A percentile compares a stretch with the other conserved stretches of the same genome.
phyloP scores from a whole-genome alignment of 64 coral and sea anemone genomes.

The Acropora yongei region DNA sequence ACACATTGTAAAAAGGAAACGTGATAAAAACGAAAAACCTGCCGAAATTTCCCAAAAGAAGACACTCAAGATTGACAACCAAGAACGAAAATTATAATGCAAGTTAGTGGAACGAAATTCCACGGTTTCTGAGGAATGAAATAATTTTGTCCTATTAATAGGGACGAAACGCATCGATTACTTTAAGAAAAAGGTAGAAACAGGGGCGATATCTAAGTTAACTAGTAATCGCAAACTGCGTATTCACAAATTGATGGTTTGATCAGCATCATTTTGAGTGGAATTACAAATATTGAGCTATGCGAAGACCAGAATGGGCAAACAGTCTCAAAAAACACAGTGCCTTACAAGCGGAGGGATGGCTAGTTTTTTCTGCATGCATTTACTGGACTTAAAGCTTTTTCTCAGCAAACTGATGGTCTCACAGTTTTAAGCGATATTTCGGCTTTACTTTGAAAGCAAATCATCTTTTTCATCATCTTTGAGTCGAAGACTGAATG shows the following conservation, averaged over 20 bases:
- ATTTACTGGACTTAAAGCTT: no score
- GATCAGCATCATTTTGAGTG: slow-evolving; percentile 24
- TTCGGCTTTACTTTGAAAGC: no score
- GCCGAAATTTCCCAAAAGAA: not conserved
- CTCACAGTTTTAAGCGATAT: no score
- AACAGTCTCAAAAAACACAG: slow-evolving; percentile 23
- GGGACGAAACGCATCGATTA: not conserved
- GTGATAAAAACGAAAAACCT: not conserved
- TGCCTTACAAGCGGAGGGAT: no score
- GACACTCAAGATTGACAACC: not conserved
- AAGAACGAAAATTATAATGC: not conserved
- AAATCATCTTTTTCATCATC: no score
- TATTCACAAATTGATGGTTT: slow-evolving; percentile 51
- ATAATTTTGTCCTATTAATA: not conserved
- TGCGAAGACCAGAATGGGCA: slow-evolving; percentile 16
- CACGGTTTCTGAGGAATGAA: not conserved
- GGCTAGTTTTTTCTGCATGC: no score
- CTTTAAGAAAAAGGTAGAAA: not conserved
- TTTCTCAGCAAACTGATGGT: no score
- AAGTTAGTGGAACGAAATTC: not conserved
- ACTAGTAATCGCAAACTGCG: slow-evolving; percentile 6
- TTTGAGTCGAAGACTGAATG: no score
- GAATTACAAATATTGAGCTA: slow-evolving; percentile 48
- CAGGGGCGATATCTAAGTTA: not conserved
- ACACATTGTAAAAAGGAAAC: no score